Evolutionary conservation across 2,113 vertebrate genomes (phyloP).

Genomic region (Podarcis muralis): DNA sequence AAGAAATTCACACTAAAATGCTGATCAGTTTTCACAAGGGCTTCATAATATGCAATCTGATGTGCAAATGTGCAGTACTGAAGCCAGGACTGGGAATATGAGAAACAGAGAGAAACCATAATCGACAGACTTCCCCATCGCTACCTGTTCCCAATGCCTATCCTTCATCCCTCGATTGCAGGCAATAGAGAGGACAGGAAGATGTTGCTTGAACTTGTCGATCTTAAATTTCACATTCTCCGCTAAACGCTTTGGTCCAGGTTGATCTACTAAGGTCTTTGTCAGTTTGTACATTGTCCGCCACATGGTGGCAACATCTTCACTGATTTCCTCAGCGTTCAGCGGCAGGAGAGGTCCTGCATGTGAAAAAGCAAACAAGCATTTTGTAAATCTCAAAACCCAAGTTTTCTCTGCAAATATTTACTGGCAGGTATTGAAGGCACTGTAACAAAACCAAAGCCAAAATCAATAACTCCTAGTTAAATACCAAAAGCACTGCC

Average conservation of each 20-base stretch:
- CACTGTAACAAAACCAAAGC: no score
- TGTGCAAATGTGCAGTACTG: no score
- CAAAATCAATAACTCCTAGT: no score
- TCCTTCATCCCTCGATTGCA: conserved; percentile 90
- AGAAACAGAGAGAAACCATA: no score
- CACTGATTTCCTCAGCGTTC: conserved; percentile 83
- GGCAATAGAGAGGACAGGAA: conserved; percentile 83
- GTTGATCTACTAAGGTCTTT: conserved; percentile 78
- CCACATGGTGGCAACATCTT: conserved; percentile 87
- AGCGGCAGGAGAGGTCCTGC: conserved; percentile 81
- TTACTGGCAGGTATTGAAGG: neutral
- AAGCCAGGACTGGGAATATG: no score
- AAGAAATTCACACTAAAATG: no score
- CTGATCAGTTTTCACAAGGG: no score
- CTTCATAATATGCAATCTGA: no score
- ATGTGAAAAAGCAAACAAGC: neutral
- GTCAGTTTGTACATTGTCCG: conserved; percentile 83
- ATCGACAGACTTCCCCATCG: no score
- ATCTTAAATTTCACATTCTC: conserved; percentile 82
- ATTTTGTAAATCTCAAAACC: neutral
- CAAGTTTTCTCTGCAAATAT: neutral
- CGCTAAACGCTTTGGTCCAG: conserved; percentile 80
- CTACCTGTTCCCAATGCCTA: conserved; percentile 89
- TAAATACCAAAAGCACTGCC: no score
- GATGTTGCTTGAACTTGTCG: conserved; percentile 86